Evolutionary conservation across 2,113 vertebrate species (phyloP).

Genomic region (Toxotes chatareus): DNA sequence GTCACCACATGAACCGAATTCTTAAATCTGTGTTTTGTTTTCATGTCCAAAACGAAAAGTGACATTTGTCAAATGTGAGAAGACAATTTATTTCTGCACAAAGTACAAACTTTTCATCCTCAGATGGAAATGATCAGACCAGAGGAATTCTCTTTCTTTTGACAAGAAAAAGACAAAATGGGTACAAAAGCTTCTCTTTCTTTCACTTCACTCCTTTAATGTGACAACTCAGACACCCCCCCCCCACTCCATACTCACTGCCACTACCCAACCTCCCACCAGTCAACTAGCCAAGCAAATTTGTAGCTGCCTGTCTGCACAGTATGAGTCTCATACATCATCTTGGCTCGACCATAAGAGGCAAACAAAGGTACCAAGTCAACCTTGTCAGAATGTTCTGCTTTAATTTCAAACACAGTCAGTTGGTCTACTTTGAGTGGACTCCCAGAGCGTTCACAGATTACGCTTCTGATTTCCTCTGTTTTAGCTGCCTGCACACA

Average conservation of each 20-base stretch:
- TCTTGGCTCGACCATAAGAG: slow-evolving; percentile 67
- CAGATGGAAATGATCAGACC: slow-evolving; percentile 71
- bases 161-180: slow-evolving; percentile 63
- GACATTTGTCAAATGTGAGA: slow-evolving; percentile 44
- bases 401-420: slow-evolving; percentile 51
- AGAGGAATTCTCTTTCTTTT: slow-evolving; percentile 57
- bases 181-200: slow-evolving; percentile 61
- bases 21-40: too few relatives aligned
- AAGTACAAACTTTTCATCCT: slow-evolving; percentile 28
- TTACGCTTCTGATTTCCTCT: slow-evolving; percentile 35
- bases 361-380: slow-evolving; percentile 68
- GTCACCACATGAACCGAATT: too few relatives aligned
- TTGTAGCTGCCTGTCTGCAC: slow-evolving; percentile 83
- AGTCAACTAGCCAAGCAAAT: slow-evolving; percentile 81
- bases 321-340: slow-evolving; percentile 85
- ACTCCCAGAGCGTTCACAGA: slow-evolving; percentile 46
- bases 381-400: slow-evolving; percentile 67
- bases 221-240: slow-evolving; percentile 52
- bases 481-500: slow-evolving; percentile 18
- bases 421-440: slow-evolving; percentile 46
- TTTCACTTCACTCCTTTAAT: slow-evolving; percentile 59
- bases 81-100: slow-evolving; percentile 33
- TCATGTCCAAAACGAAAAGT: background rate
- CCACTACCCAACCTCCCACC: slow-evolving; percentile 67
- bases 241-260: background rate